Conservation (phyloP, 2,888 invertebrate species). For the Tenodera sinensis region DNA sequence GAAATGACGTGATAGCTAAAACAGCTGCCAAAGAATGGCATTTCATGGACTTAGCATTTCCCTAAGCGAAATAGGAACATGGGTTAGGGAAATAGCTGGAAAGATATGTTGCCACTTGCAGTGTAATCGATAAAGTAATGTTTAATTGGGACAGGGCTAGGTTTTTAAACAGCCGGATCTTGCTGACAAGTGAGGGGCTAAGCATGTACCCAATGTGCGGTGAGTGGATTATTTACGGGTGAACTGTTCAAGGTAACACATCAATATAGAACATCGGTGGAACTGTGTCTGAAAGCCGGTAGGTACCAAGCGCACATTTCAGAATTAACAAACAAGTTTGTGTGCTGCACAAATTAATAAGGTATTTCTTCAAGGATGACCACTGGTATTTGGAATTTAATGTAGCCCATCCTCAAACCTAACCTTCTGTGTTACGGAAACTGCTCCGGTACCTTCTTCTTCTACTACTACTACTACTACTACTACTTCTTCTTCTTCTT, state of each 20-base stretch:
- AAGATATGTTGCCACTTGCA: background rate
- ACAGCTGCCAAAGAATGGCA: no score
- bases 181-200: background rate
- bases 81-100: background rate
- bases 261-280: background rate
- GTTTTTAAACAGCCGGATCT: background rate
- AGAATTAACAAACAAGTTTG: background rate
- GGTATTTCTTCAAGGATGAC: no score
- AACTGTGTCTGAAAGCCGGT: background rate
- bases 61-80: background rate
- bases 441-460: no score
- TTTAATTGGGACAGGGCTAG: background rate
- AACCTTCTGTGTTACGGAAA: no score
- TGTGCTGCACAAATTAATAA: no score
- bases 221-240: background rate
- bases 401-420: no score
- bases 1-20: no score
- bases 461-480: no score
- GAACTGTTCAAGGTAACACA: background rate
- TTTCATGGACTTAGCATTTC: background rate
- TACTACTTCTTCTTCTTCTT: no score
- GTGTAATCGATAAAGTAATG: background rate
- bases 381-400: no score
- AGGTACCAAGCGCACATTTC: background rate
- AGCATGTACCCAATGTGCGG: background rate